These are phyloP conservation scores for Melinaea marsaeus DNA, from an alignment of 2,888 invertebrate genomes.

Conservation along the genomic window DNA sequence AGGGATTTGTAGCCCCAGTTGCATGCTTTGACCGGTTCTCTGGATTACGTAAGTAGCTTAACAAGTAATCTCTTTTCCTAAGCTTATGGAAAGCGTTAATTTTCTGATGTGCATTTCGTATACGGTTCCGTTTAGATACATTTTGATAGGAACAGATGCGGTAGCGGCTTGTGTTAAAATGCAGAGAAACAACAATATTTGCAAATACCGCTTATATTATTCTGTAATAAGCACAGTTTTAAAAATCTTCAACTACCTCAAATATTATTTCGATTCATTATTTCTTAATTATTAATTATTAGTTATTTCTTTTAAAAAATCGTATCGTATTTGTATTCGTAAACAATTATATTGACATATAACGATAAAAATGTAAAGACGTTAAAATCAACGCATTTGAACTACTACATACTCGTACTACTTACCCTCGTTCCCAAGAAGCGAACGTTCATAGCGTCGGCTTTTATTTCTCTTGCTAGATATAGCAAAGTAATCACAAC, in stretches of 20 bases:
- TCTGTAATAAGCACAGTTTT: too few species aligned
- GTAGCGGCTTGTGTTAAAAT: too few species aligned
- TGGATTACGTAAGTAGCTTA: slow-evolving; percentile 22
- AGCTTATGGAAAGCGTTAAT: neutral
- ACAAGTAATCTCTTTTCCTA: slow-evolving; percentile 13
- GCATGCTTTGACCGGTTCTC: slow-evolving; percentile 26
- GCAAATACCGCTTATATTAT: too few species aligned
- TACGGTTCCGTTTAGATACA: neutral
- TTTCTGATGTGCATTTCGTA: neutral
- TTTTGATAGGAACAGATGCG: neutral
- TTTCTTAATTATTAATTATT: too few species aligned
- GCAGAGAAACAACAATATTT: too few species aligned
- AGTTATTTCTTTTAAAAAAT: too few species aligned
- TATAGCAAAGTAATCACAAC: neutral
- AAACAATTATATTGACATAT: neutral
- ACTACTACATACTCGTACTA: neutral
- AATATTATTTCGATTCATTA: too few species aligned
- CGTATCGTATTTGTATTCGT: too few species aligned
- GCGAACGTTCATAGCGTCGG: neutral
- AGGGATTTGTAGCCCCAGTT: slow-evolving; percentile 20
- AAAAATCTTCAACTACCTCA: too few species aligned
- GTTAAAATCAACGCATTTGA: neutral
- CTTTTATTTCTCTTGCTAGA: neutral
- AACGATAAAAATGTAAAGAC: slow-evolving; percentile 2
- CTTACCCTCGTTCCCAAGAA: slow-evolving; percentile 2